A percentile compares a stretch with the other conserved stretches of the same genome.
These are phyloP conservation scores for Phengaris arion DNA, from an alignment of 2,888 invertebrate genomes.

Conservation along the genomic window DNA sequence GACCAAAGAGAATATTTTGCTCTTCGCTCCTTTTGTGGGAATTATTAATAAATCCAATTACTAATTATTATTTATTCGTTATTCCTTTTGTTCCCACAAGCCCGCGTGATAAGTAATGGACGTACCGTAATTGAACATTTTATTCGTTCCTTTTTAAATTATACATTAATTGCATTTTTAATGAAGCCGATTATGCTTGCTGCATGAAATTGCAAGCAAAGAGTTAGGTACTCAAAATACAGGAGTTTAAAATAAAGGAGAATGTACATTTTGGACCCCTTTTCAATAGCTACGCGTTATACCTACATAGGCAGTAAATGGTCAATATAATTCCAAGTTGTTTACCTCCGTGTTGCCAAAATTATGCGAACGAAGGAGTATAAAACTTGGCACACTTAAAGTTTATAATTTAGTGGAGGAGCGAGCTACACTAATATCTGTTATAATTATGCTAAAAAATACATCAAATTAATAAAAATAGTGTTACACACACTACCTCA, in stretches of 20 bases:
- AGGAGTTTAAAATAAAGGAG: not conserved
- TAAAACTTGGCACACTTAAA: too few species aligned
- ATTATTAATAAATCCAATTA: constrained; percentile 16
- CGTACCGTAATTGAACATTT: not conserved
- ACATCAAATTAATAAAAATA: too few species aligned
- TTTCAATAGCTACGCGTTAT: too few species aligned
- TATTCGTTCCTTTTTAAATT: not conserved
- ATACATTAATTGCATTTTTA: constrained; percentile 1
- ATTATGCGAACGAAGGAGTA: too few species aligned
- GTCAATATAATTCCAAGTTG: too few species aligned
- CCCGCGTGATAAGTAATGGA: not conserved
- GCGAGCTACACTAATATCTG: too few species aligned
- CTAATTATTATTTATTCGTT: constrained; percentile 9
- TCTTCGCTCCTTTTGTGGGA: constrained; percentile 1
- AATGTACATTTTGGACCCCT: not conserved
- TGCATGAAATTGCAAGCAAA: not conserved
- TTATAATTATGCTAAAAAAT: too few species aligned
- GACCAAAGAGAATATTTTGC: constrained; percentile 10
- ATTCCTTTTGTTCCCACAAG: constrained; percentile 8
- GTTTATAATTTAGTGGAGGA: too few species aligned
- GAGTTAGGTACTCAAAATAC: too few species aligned
- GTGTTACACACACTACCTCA: too few species aligned
- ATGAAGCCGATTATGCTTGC: not conserved
- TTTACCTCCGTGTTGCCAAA: too few species aligned
- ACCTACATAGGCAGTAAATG: too few species aligned